Evolutionary conservation across 92 coral and sea anemone genomes (phyloP).

Genomic region (Umimayanthus chanpuru): DNA sequence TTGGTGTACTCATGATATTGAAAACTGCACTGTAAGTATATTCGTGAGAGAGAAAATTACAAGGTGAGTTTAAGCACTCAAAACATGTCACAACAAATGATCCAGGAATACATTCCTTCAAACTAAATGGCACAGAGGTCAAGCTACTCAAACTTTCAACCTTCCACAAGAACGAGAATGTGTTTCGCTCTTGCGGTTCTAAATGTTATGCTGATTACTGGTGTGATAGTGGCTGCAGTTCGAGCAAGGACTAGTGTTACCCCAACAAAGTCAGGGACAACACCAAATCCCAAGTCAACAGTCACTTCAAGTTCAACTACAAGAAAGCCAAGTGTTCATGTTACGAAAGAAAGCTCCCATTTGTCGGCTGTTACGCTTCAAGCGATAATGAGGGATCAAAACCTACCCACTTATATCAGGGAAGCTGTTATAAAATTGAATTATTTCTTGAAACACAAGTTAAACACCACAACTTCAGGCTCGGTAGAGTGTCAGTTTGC

Average conservation of each 20-base stretch:
- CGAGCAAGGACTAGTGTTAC: neutral
- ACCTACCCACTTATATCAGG: neutral
- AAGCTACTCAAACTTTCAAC: neutral
- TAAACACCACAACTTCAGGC: neutral
- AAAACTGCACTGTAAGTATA: no score
- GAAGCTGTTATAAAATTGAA: neutral
- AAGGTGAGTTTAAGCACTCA: no score
- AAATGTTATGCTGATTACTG: constrained; percentile 49
- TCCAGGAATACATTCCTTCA: no score
- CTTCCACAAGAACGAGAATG: constrained; percentile 20
- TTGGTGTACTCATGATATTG: no score
- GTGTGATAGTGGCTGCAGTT: constrained; percentile 52
- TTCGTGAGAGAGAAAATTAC: no score
- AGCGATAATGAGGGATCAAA: neutral
- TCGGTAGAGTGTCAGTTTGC: constrained; percentile 12
- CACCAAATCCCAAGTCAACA: neutral
- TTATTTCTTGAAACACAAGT: neutral
- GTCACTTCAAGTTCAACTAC: neutral
- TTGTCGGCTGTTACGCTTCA: neutral
- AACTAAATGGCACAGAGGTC: no score
- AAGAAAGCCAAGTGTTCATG: neutral
- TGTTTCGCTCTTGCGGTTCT: constrained; percentile 50
- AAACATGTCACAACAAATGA: no score
- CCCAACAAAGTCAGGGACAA: neutral
- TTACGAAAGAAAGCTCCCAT: neutral